phyloP scores from a whole-genome alignment of 1,140 invertebrate species.

The Campoletis sonorensis region DNA sequence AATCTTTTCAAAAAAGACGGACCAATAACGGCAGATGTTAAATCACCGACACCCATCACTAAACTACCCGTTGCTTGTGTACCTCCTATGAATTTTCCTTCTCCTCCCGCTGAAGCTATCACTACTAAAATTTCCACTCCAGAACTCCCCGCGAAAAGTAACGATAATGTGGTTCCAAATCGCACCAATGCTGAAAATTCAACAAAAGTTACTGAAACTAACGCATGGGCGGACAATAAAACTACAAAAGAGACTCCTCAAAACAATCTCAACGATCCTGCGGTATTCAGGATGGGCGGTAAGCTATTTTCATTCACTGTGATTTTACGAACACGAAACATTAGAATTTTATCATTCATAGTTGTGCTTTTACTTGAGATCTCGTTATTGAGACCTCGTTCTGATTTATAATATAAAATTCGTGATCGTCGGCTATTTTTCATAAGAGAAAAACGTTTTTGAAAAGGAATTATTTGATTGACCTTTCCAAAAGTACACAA shows the following conservation, averaged over 20 bases:
- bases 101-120: neutral
- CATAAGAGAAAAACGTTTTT: too few relatives aligned
- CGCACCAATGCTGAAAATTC: conserved; percentile 40
- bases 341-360: too few relatives aligned
- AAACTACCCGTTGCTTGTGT: conserved; percentile 22
- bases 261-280: conserved; percentile 78
- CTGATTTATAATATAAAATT: too few relatives aligned
- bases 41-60: conserved; percentile 29
- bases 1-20: neutral
- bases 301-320: conserved; percentile 60
- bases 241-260: conserved; percentile 45
- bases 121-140: neutral
- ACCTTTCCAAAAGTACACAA: too few relatives aligned
- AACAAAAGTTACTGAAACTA: conserved; percentile 52
- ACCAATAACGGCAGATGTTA: neutral
- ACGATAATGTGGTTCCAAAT: neutral
- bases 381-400: too few relatives aligned
- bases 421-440: too few relatives aligned
- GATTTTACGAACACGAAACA: neutral
- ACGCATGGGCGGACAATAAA: conserved; percentile 61
- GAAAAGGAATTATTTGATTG: too few relatives aligned
- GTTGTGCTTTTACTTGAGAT: too few relatives aligned
- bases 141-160: neutral
- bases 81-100: neutral
- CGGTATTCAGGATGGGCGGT: conserved; percentile 83